A percentile compares a stretch with the other conserved stretches of the same genome.
These are phyloP conservation scores for Chelonia mydas DNA, from an alignment of 2,797 vertebrate genomes.

Conservation along the genomic window DNA sequence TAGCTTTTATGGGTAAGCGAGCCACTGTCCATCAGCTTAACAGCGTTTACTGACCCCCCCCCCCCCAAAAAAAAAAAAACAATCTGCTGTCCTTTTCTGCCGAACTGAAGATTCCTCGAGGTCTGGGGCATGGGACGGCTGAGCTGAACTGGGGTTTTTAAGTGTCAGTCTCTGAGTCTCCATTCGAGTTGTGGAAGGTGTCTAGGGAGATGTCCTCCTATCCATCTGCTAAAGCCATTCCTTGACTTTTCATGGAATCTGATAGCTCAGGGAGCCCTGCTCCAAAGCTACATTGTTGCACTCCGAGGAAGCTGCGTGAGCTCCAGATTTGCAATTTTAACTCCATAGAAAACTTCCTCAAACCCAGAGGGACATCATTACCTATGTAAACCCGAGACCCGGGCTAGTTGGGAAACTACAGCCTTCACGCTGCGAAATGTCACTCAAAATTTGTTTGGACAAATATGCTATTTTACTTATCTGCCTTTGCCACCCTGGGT, in stretches of 20 bases:
- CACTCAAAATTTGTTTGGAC: slow-evolving; percentile 59
- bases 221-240: slow-evolving; percentile 62
- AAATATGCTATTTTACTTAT: slow-evolving; percentile 48
- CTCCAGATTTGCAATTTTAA: background rate
- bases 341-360: background rate
- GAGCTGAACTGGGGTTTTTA: background rate
- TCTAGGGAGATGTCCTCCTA: background rate
- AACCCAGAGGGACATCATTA: slow-evolving; percentile 24
- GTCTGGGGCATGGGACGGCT: background rate
- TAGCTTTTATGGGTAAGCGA: background rate
- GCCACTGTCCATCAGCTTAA: background rate
- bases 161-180: background rate
- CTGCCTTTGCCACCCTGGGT: background rate
- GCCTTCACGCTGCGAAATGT: slow-evolving; percentile 33
- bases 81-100: background rate
- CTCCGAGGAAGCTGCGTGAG: slow-evolving; percentile 2
- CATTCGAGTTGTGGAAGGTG: background rate
- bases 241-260: slow-evolving; percentile 18
- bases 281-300: background rate
- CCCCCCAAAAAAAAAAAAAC: no score
- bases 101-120: background rate
- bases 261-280: slow-evolving; percentile 22
- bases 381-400: slow-evolving; percentile 45
- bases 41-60: no score
- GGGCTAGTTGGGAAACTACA: background rate